Conservation (phyloP, 2,888 invertebrate genomes). For the Colostygia pectinataria region DNA sequence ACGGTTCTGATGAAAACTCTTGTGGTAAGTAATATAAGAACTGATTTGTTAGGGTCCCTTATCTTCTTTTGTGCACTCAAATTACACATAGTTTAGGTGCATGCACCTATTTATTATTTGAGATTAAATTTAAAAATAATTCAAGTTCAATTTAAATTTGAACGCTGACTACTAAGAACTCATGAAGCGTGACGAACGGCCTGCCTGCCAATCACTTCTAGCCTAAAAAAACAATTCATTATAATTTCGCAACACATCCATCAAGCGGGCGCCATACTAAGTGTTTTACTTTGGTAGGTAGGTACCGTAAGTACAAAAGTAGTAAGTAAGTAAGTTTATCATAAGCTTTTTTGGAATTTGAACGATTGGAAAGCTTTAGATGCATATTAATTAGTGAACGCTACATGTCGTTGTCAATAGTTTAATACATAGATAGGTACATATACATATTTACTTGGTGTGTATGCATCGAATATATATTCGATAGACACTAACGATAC, state of each 20-base stretch:
- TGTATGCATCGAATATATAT: conserved; percentile 38
- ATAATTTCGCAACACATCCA: conserved; percentile 53
- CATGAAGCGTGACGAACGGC: conserved; percentile 62
- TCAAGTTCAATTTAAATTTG: conserved; percentile 58
- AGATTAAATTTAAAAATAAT: conserved; percentile 38
- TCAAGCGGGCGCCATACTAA: conserved; percentile 49
- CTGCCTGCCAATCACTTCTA: conserved; percentile 71
- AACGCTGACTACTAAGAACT: conserved; percentile 51
- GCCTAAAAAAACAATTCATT: conserved; percentile 71
- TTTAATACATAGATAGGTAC: too few relatives aligned
- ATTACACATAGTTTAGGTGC: too few relatives aligned
- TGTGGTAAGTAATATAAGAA: conserved; percentile 90
- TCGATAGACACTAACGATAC: conserved; percentile 40
- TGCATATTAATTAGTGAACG: neutral
- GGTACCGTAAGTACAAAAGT: too few relatives aligned
- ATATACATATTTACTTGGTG: neutral
- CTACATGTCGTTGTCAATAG: too few relatives aligned
- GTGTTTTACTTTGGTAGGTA: neutral
- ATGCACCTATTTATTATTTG: conserved; percentile 36
- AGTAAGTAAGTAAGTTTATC: too few relatives aligned
- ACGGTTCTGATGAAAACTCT: conserved; percentile 95
- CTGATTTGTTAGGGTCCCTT: too few relatives aligned
- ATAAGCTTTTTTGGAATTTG: too few relatives aligned
- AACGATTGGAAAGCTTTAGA: conserved; percentile 20
- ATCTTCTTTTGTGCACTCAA: too few relatives aligned